These are phyloP conservation scores for Balaeniceps rex DNA, from an alignment of 2,113 vertebrate species.

Conservation along the genomic window DNA sequence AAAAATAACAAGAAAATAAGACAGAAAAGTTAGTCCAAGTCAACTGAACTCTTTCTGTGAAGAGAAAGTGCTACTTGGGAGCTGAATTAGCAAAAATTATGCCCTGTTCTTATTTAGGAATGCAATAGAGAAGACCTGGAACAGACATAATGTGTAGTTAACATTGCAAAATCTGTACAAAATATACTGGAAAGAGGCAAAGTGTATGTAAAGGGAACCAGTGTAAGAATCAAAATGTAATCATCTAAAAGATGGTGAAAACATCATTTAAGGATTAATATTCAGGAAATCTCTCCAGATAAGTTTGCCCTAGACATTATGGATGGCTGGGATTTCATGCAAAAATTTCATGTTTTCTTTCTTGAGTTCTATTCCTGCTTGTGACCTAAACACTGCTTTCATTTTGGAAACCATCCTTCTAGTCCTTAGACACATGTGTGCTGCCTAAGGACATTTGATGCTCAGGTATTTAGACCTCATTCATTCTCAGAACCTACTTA, in stretches of 20 bases:
- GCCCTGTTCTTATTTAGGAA: neutral
- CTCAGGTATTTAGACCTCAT: neutral
- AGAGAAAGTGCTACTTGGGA: neutral
- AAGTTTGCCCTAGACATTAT: neutral
- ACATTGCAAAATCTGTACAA: neutral
- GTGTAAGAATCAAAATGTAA: neutral
- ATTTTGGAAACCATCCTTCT: neutral
- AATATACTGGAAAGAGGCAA: neutral
- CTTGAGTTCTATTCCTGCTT: neutral
- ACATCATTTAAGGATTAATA: neutral
- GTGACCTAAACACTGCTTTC: neutral
- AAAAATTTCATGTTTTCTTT: neutral
- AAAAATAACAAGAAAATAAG: neutral
- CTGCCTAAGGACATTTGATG: neutral
- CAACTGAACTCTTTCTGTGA: neutral
- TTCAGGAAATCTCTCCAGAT: neutral
- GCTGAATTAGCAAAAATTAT: neutral
- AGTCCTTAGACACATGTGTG: neutral
- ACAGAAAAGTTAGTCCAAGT: neutral
- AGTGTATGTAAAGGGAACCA: neutral
- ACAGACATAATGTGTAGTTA: neutral
- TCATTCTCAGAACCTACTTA: neutral
- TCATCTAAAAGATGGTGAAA: neutral
- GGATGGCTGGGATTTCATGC: neutral
- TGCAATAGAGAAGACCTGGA: neutral